Percentiles rank a stretch among this genome's conserved stretches.
phyloP scores from a whole-genome alignment of 2,888 invertebrate species.

The Parthenolecanium corni region DNA sequence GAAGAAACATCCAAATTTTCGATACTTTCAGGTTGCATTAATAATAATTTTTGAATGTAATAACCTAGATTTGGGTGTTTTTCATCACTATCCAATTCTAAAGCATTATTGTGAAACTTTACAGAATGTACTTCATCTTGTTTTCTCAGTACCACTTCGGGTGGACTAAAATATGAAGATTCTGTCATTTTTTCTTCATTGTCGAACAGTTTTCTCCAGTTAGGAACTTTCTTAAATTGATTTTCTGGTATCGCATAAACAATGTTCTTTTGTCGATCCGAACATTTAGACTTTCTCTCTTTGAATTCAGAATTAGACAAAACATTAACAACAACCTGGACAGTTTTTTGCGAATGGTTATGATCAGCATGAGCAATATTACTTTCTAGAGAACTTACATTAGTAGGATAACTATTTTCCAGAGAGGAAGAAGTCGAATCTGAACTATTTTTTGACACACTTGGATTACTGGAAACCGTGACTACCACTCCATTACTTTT shows the following conservation, averaged over 20 bases:
- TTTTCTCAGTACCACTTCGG: neutral
- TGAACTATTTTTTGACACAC: neutral
- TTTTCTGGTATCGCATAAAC: no score
- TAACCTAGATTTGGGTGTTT: neutral
- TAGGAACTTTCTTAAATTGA: neutral
- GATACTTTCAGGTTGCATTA: slow-evolving; percentile 20
- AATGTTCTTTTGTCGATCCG: neutral
- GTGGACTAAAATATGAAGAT: slow-evolving; percentile 17
- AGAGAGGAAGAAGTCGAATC: neutral
- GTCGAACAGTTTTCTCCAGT: slow-evolving; percentile 12
- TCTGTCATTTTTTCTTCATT: slow-evolving; percentile 13
- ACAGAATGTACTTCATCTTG: neutral
- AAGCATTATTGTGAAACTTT: neutral
- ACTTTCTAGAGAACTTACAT: neutral
- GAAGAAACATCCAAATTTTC: slow-evolving; percentile 12
- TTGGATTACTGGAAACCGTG: neutral
- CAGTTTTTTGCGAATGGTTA: neutral
- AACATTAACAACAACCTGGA: slow-evolving; percentile 7
- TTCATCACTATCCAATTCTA: neutral
- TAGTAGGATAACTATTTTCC: neutral
- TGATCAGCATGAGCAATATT: neutral
- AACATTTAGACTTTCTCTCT: neutral
- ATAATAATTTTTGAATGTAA: slow-evolving; percentile 7
- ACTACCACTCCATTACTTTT: neutral
- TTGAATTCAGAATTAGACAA: neutral